phyloP scores from a whole-genome alignment of 2,797 vertebrate genomes.

The Harpagifer antarcticus region DNA sequence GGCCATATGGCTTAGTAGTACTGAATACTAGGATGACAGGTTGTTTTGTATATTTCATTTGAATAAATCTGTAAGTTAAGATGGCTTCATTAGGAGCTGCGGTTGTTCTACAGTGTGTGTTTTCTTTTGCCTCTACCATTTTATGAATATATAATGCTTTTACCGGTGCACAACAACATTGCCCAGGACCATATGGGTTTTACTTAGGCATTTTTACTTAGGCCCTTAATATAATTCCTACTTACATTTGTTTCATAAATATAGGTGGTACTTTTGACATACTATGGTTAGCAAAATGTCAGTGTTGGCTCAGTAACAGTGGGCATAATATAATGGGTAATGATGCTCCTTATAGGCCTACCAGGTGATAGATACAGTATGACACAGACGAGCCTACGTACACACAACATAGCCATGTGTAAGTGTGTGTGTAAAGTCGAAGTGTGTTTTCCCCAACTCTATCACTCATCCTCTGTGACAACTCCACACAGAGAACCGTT shows the following conservation, averaged over 20 bases:
- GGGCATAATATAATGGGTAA: not conserved
- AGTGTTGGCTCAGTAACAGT: not conserved
- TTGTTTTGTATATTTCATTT: constrained; percentile 42
- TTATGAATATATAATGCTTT: constrained; percentile 14
- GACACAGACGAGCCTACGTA: constrained; percentile 8
- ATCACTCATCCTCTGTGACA: constrained; percentile 64
- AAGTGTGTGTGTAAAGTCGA: constrained; percentile 38
- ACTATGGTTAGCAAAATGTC: not conserved
- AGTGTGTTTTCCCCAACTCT: constrained; percentile 44
- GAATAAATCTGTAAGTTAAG: constrained; percentile 55
- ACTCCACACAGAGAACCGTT: constrained; percentile 65
- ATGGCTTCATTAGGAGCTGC: constrained; percentile 18
- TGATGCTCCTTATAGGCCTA: not conserved
- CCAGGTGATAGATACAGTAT: not conserved
- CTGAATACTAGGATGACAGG: constrained; percentile 30
- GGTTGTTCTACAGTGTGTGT: constrained; percentile 23
- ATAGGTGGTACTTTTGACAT: not conserved
- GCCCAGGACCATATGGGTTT: not conserved
- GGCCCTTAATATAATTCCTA: not conserved
- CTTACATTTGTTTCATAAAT: not conserved
- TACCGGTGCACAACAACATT: not conserved
- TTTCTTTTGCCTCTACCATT: constrained; percentile 12
- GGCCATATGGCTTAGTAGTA: constrained; percentile 55
- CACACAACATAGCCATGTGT: constrained; percentile 3
- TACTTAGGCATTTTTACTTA: not conserved